Evolutionary conservation across 2,113 vertebrate genomes (phyloP), one percentile per base, ranked within the genome.

Genomic region (Chinchilla lanigera): DNA sequence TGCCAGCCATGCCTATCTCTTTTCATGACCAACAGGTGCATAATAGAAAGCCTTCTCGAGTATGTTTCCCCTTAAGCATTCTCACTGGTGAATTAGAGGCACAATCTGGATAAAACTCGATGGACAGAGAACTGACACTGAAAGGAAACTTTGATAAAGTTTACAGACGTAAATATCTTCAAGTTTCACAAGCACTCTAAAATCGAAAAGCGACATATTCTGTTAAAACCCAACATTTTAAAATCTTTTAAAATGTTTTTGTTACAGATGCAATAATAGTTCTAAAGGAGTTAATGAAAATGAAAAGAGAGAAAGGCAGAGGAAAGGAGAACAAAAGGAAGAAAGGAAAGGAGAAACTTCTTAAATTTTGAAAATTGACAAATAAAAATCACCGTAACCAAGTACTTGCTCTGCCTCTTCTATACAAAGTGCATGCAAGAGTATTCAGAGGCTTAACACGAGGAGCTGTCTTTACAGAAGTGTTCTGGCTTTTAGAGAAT

Each of bases 81-180:
- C 71, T 63, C 41, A 86, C 0, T 78, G 26, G n/a, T 7, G 33
- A 82, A 78, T 60, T 82, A 19, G 5, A 81, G 14, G 26, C 16
- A 85, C 0, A 44, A 3, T 63, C 54, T 77, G 12, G 58, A 63
- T 54, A 11, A 78, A 85, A 93, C 85, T 47, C 19, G 86, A 5
- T 28, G 61, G 33, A 89, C 22, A n/a, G 88, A 93, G 33, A 95
- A 86, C 26, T 92, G 54, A 77, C 33, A 77, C 33, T 89, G 86
- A 65, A 87, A 65, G 20, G 61, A 52, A 67, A 19, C 26, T 11
- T 50, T 50, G 75, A 67, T 91, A 1, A 60, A 35, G 12, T 28
- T 85, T 14, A 47, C 30, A 83, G 67, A 63, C 2, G 33, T 81
- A 41, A 20, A 17, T 92, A 85, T 87, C 54, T 90, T 81, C 35